Evolutionary conservation across 2,113 vertebrate genomes (phyloP), one percentile per base, ranked within the genome.

Genomic region (Lasiurus borealis): DNA sequence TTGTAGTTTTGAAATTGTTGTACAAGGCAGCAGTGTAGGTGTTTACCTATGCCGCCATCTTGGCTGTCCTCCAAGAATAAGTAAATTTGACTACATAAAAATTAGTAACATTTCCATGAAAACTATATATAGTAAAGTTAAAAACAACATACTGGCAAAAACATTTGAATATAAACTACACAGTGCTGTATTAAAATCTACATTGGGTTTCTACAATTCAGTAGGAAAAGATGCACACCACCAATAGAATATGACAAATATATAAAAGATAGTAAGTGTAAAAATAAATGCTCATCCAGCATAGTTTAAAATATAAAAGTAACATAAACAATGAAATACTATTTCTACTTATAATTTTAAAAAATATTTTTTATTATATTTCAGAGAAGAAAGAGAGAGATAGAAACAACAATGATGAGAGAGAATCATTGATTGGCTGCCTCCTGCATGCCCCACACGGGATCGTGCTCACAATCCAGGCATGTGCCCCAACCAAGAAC

Each of bases 21-120:
- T n/a, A n/a, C n/a, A n/a, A n/a, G n/a, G n/a, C n/a, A n/a, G n/a
- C n/a, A n/a, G n/a, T n/a, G n/a, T n/a, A n/a, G n/a, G n/a, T n/a
- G n/a, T n/a, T n/a, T n/a, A n/a, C n/a, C n/a, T n/a, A n/a, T n/a
- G n/a, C n/a, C n/a, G n/a, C n/a, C n/a, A n/a, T n/a, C n/a, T n/a
- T n/a, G n/a, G n/a, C n/a, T n/a, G n/a, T n/a, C n/a, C n/a, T n/a
- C n/a, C n/a, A 89, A 87, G 29, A 82, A 50, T 14, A 94, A 69
- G 12, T 62, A 84, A 78, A 94, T 73, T 40, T 72, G 29, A 77
- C 86, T 78, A n/a, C 12, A 10, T 88, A 75, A 91, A 82, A 85
- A 90, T 62, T 46, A 94, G 34, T 62, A 91, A 31, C n/a, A 85
- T 68, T 80, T 71, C 15, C 44, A 44, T 88, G 86, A 96, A 68